phyloP scores from a whole-genome alignment of 2,113 vertebrate species.

The Brienomyrus brachyistius region DNA sequence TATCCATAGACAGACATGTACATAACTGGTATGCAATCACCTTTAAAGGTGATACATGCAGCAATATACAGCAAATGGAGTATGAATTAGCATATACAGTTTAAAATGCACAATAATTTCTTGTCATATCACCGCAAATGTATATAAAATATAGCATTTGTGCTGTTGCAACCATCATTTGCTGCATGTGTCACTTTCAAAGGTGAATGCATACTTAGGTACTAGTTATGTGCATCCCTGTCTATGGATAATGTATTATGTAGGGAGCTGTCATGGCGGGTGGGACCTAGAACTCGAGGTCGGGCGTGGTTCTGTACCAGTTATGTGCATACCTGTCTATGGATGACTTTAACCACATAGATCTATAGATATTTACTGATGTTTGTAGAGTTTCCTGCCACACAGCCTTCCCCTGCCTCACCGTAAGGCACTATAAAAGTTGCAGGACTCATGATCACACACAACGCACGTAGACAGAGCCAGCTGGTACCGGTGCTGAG shows the following conservation, averaged over 20 bases:
- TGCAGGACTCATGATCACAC: not conserved
- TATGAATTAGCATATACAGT: not conserved
- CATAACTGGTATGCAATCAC: not conserved
- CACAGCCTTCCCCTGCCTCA: not conserved
- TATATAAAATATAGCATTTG: not conserved
- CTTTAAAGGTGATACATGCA: not conserved
- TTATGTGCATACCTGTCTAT: not conserved
- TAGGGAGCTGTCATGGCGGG: no score
- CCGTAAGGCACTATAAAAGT: not conserved
- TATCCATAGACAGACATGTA: not conserved
- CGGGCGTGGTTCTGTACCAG: not conserved
- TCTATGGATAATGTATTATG: no score
- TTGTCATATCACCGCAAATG: not conserved
- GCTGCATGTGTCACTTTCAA: not conserved
- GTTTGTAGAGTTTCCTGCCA: not conserved
- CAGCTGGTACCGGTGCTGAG: not conserved
- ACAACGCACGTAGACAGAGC: not conserved
- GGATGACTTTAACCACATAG: not conserved
- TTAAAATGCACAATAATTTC: not conserved
- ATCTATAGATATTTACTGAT: not conserved
- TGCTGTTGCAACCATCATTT: not conserved
- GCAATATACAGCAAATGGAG: not conserved
- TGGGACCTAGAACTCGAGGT: no score
- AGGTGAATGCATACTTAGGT: not conserved
- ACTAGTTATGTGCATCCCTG: no score